Percentiles rank a stretch among this genome's conserved stretches.
Evolutionary conservation across 2,888 invertebrate genomes (phyloP).

Genomic region (Amiota communis): DNA sequence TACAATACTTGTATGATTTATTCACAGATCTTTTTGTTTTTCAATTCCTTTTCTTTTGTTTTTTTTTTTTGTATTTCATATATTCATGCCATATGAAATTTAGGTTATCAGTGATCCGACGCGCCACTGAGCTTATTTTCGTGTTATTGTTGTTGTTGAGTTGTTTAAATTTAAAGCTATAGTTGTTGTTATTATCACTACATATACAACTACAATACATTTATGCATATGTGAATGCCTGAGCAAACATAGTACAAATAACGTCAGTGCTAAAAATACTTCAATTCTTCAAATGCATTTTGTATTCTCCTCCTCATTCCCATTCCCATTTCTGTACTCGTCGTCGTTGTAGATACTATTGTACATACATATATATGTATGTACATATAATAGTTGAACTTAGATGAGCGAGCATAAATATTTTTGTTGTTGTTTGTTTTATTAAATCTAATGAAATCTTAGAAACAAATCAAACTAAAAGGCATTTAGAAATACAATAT

Average conservation of each 20-base stretch:
- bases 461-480: no score
- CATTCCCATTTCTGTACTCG: neutral
- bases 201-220: slow-evolving; percentile 9
- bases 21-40: slow-evolving; percentile 1
- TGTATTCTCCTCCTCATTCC: neutral
- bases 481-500: no score
- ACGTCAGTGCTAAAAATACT: slow-evolving; percentile 20
- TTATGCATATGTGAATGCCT: neutral
- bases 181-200: slow-evolving; percentile 13
- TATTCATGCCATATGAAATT: slow-evolving; percentile 14
- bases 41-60: neutral
- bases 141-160: neutral
- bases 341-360: no score
- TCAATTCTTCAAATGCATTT: neutral
- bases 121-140: slow-evolving; percentile 10
- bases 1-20: neutral
- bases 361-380: no score
- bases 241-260: neutral
- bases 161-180: neutral
- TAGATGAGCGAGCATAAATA: slow-evolving; percentile 3
- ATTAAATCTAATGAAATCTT: no score
- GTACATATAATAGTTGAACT: neutral
- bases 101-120: slow-evolving; percentile 27
- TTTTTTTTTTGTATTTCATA: neutral
- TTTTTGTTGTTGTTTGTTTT: neutral